phyloP scores from a whole-genome alignment of 2,797 vertebrate genomes.

The Sebastes flavidus region DNA sequence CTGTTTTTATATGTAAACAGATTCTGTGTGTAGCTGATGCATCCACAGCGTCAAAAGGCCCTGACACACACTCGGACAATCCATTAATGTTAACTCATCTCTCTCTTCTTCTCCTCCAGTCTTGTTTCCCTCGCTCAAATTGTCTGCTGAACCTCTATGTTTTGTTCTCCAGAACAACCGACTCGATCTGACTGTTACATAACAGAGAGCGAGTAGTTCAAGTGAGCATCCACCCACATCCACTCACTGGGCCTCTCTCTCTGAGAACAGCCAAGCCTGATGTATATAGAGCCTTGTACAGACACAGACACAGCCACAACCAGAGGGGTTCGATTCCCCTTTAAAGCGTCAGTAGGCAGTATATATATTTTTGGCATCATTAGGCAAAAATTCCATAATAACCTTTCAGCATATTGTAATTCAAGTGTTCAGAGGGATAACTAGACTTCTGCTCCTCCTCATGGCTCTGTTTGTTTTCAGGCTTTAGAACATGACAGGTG shows the following conservation, averaged over 20 bases:
- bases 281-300: background rate
- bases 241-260: background rate
- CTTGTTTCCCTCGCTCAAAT: slow-evolving; percentile 1
- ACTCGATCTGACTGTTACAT: slow-evolving; percentile 26
- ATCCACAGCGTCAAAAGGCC: too few relatives aligned
- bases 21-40: background rate
- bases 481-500: too few relatives aligned
- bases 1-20: background rate
- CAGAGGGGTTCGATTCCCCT: background rate
- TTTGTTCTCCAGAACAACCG: slow-evolving; percentile 15
- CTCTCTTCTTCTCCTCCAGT: background rate
- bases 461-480: too few relatives aligned
- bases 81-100: too few relatives aligned
- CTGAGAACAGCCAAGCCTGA: background rate
- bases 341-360: accelerated
- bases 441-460: too few relatives aligned
- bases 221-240: slow-evolving; percentile 43
- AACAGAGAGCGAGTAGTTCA: slow-evolving; percentile 27
- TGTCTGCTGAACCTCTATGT: slow-evolving; percentile 6
- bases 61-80: too few relatives aligned
- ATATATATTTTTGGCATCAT: too few relatives aligned
- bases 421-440: too few relatives aligned
- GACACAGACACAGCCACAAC: background rate
- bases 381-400: too few relatives aligned
- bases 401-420: too few relatives aligned